These are phyloP conservation scores for Andricus curvator DNA, from an alignment of 2,888 invertebrate genomes.

Conservation along the genomic window DNA sequence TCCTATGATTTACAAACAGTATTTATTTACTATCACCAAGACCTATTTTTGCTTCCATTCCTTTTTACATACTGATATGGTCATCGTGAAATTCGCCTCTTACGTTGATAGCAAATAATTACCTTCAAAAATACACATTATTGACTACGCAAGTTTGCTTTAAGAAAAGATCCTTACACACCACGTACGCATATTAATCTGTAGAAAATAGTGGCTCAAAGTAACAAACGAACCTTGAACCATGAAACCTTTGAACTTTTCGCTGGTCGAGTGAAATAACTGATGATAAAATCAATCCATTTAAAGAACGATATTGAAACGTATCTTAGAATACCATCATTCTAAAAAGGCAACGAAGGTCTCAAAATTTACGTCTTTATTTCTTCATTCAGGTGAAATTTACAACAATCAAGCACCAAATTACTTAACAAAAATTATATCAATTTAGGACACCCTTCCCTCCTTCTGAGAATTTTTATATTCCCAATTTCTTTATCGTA, in stretches of 20 bases:
- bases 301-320: not conserved
- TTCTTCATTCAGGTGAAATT: conserved; percentile 18
- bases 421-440: not conserved
- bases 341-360: conserved; percentile 31
- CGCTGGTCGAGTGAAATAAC: not conserved
- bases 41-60: conserved; percentile 43
- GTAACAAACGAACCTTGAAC: conserved; percentile 15
- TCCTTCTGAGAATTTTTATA: not conserved
- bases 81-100: conserved; percentile 16
- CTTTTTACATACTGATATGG: conserved; percentile 42
- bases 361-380: not conserved
- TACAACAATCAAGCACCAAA: not conserved
- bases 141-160: conserved; percentile 50
- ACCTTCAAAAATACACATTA: conserved; percentile 61
- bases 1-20: conserved; percentile 56
- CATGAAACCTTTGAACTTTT: conserved; percentile 20
- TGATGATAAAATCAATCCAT: not conserved
- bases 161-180: conserved; percentile 42
- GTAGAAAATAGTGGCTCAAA: conserved; percentile 50
- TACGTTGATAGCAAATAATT: conserved; percentile 63
- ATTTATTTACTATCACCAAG: conserved; percentile 59
- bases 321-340: conserved; percentile 24
- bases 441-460: not conserved
- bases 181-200: conserved; percentile 51
- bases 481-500: not conserved